Evolutionary conservation across 2,888 invertebrate genomes (phyloP).

Genomic region (Ditula angustiorana): DNA sequence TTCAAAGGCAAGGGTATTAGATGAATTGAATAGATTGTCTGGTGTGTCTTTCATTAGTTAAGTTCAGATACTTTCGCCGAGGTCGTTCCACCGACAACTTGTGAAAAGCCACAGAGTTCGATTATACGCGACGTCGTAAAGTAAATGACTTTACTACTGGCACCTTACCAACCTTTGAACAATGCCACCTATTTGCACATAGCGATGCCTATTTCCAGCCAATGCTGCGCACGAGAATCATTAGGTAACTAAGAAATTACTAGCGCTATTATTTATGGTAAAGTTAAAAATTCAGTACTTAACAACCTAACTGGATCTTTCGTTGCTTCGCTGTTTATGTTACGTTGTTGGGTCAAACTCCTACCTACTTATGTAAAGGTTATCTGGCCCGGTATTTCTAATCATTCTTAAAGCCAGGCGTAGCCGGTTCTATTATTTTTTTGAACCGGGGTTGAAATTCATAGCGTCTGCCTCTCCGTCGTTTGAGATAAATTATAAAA

Average conservation of each 20-base stretch:
- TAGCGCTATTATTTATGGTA: background rate
- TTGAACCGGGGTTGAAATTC: no score
- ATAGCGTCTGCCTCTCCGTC: no score
- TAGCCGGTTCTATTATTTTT: background rate
- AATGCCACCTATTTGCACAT: background rate
- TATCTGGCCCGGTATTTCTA: background rate
- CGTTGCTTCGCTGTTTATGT: background rate
- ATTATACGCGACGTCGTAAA: slow-evolving; percentile 11
- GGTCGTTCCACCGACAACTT: slow-evolving; percentile 44
- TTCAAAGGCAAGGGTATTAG: slow-evolving; percentile 45
- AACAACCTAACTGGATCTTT: background rate
- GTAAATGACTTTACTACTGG: background rate
- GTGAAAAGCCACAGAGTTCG: slow-evolving; percentile 23
- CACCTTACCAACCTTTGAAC: slow-evolving; percentile 3
- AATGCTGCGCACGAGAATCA: background rate
- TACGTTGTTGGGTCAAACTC: no score
- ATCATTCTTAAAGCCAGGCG: background rate
- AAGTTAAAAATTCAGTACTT: background rate
- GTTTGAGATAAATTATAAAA: no score
- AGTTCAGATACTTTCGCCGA: slow-evolving; percentile 49
- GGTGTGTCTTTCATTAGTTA: slow-evolving; percentile 49
- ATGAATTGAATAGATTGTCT: slow-evolving; percentile 45
- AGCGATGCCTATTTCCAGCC: background rate
- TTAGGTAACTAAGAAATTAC: background rate
- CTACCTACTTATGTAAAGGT: background rate